Evolutionary conservation across 2,888 invertebrate species (phyloP).

Genomic region (Trichopria drosophilae): DNA sequence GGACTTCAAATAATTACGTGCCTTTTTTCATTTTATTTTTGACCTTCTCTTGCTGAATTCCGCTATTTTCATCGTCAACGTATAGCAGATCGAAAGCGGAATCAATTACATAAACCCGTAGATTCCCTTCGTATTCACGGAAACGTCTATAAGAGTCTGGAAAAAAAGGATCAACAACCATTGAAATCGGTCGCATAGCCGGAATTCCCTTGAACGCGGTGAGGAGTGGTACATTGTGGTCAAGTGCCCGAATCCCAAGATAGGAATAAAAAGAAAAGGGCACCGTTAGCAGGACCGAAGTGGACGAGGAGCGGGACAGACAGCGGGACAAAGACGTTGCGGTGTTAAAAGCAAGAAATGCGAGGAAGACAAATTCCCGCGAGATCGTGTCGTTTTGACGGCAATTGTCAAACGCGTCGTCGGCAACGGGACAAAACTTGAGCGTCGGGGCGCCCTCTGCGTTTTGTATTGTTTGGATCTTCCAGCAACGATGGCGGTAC

Average conservation of each 20-base stretch:
- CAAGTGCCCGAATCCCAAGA: conserved; percentile 23
- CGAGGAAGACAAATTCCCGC: conserved; percentile 29
- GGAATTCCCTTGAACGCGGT: no score
- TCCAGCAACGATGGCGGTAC: conserved; percentile 16
- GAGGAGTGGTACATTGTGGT: conserved; percentile 29
- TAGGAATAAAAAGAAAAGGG: conserved; percentile 8
- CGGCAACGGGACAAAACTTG: conserved; percentile 38
- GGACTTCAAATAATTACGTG: no score
- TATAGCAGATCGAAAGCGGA: no score
- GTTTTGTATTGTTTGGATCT: conserved; percentile 39
- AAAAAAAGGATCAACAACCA: no score
- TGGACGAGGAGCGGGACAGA: not conserved
- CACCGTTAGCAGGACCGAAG: conserved; percentile 5
- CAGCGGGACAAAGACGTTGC: conserved; percentile 11
- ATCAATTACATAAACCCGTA: no score
- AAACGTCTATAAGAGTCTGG: no score
- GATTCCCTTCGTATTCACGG: no score
- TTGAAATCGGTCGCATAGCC: no score
- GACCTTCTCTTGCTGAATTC: no score
- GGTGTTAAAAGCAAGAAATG: conserved; percentile 13
- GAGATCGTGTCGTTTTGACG: conserved; percentile 9
- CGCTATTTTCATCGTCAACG: no score
- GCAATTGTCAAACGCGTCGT: conserved; percentile 21
- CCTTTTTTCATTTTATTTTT: no score
- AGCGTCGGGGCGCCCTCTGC: no score